A percentile compares a stretch with the other conserved stretches of the same genome.
phyloP scores from a whole-genome alignment of 2,797 vertebrate genomes.

The Tauraco hartlaubi region DNA sequence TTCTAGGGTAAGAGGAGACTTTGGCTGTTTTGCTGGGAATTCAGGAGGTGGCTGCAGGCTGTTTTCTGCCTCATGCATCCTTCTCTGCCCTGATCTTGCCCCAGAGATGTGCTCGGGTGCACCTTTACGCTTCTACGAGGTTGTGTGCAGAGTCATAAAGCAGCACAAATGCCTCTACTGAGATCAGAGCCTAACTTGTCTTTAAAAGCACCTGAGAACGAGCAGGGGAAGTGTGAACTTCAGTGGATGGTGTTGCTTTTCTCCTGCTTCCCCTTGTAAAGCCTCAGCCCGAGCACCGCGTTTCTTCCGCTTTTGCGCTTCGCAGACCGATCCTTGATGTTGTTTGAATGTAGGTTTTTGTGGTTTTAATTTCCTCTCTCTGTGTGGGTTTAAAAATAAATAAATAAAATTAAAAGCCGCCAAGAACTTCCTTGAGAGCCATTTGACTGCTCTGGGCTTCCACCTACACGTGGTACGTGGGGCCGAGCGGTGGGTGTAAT shows the following conservation, averaged over 20 bases:
- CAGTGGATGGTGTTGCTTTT: neutral
- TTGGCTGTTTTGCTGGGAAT: neutral
- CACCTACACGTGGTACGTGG: neutral
- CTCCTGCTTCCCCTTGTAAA: neutral
- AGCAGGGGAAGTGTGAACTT: neutral
- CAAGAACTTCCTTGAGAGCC: slow-evolving; percentile 36
- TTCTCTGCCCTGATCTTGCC: neutral
- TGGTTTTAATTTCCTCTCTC: slow-evolving; percentile 14
- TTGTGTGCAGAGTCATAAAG: neutral
- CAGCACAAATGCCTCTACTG: neutral
- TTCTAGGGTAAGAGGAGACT: slow-evolving; percentile 91
- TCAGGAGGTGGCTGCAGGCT: neutral
- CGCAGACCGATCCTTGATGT: neutral
- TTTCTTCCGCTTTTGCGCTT: neutral
- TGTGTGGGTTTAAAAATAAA: neutral
- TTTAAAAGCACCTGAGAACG: neutral
- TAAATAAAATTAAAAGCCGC: neutral
- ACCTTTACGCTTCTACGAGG: neutral
- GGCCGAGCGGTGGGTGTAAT: neutral
- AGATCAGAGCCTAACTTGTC: neutral
- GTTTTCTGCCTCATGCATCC: neutral
- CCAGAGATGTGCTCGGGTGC: neutral
- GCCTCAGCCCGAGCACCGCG: neutral
- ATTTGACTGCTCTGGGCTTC: slow-evolving; percentile 14
- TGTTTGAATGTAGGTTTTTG: neutral